Evolutionary conservation across 2,113 vertebrate species (phyloP), one percentile per base, ranked within the genome.

Genomic region (Dicrurus megarhynchus): DNA sequence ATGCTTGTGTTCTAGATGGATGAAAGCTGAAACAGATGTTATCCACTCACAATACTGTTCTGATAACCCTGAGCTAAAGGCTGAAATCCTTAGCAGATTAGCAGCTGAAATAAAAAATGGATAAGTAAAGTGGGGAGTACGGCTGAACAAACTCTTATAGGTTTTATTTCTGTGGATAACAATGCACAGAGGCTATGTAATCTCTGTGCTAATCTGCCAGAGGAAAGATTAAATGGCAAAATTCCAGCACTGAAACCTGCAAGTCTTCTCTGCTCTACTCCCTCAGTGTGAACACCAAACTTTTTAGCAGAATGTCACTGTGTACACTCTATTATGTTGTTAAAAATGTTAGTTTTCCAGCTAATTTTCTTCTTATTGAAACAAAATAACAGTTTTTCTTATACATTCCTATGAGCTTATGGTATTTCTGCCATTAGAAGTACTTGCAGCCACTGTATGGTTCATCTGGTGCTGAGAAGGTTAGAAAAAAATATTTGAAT

Each of bases 11-110:
- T 93, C 61, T 88, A 82, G 92, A 80, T 41, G 79, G 82, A 92
- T 93, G 82, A 94, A 97, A 95, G 82, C 95, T 50, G 94, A 92
- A 97, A 94, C 94, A 97, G 95, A 96, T 97, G 95, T 96, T 97
- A 94, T 78, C 61, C 76, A 93, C 67, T 75, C 75, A 79, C 93
- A 95, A 47, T 93, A 84, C 73, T 28, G 3, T 92, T 83, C 88
- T 80, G 87, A 93, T 90, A 95, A 97, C 90, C 89, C 96, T 69
- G 50, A 96, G 87, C 89, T 94, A 90, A 89, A 95, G 67, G 82
- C 89, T 94, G 93, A 93, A 97, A 96, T 95, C 92, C 96, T 64
- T 50, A 81, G 88, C 75, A 93, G 90, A 97, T 96, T 92, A 96
- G 87, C 23, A 84, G 65, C 87, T 89, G 82, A 93, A 96, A 95